These are phyloP conservation scores for Drosophila lacteicornis DNA, from an alignment of 1,140 invertebrate genomes.

Conservation along the genomic window DNA sequence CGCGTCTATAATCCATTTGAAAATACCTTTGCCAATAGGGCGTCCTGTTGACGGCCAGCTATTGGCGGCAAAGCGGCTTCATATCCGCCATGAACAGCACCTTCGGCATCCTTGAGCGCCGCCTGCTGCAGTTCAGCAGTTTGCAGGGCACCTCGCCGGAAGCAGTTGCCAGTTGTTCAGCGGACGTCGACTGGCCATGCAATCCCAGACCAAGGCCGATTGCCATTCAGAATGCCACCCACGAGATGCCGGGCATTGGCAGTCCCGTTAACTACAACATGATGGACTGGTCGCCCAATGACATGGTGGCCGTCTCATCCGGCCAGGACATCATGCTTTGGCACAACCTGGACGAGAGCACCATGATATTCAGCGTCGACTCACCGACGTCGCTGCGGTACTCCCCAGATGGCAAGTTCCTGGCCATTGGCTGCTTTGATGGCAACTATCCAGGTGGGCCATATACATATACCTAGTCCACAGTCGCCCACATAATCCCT, in stretches of 20 bases:
- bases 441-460: constrained; percentile 50
- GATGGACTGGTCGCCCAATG: constrained; percentile 75
- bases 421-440: constrained; percentile 73
- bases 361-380: constrained; percentile 72
- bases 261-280: constrained; percentile 62
- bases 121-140: constrained; percentile 64
- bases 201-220: constrained; percentile 58
- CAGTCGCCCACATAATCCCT: neutral
- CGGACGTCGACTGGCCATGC: constrained; percentile 70
- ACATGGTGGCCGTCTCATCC: constrained; percentile 72
- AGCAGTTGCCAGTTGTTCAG: neutral
- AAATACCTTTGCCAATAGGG: constrained; percentile 9
- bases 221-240: constrained; percentile 68
- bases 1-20: neutral
- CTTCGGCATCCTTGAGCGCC: constrained; percentile 50
- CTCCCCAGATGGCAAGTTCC: constrained; percentile 64
- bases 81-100: constrained; percentile 46
- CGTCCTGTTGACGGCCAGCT: constrained; percentile 34
- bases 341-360: constrained; percentile 62
- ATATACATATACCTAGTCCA: too few species aligned
- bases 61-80: constrained; percentile 69
- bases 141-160: constrained; percentile 10
- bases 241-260: constrained; percentile 65
- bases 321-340: constrained; percentile 73
- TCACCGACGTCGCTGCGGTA: constrained; percentile 59